Percentiles rank a stretch among this genome's conserved stretches.
Conservation (phyloP, 2,113 vertebrate species). For the Artemisiospiza belli region DNA sequence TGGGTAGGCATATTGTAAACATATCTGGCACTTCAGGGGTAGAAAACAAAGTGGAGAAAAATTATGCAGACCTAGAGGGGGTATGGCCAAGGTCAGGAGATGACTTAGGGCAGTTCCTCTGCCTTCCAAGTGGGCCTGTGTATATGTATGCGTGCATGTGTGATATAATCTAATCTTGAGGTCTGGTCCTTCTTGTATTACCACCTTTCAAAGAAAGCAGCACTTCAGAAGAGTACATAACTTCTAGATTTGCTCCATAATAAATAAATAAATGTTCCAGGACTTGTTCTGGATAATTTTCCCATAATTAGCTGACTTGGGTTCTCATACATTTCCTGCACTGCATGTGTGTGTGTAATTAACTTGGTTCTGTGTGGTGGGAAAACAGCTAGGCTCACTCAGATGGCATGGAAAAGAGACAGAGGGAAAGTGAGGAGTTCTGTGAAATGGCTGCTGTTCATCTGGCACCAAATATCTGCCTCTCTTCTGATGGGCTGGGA, state of each 20-base stretch:
- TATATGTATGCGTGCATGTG: not conserved
- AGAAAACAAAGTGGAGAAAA: not conserved
- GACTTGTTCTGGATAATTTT: not conserved
- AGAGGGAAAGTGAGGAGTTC: not conserved
- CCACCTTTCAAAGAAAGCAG: not conserved
- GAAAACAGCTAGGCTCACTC: not conserved
- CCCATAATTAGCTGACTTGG: not conserved
- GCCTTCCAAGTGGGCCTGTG: not conserved
- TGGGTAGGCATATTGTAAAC: not conserved
- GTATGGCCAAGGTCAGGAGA: not conserved
- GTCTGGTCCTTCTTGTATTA: not conserved
- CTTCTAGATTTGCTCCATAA: not conserved
- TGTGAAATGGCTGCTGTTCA: not conserved
- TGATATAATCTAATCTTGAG: not conserved
- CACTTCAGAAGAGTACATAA: not conserved
- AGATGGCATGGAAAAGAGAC: not conserved
- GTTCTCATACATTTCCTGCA: not conserved
- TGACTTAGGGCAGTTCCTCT: not conserved
- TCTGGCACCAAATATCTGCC: not conserved
- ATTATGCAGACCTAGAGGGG: not conserved
- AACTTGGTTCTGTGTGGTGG: not conserved
- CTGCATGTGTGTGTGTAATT: fast-evolving
- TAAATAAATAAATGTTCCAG: not conserved
- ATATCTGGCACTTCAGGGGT: not conserved
- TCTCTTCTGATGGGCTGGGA: not conserved